Evolutionary conservation across 2,888 invertebrate species (phyloP).

Genomic region (Panzeria rudis): DNA sequence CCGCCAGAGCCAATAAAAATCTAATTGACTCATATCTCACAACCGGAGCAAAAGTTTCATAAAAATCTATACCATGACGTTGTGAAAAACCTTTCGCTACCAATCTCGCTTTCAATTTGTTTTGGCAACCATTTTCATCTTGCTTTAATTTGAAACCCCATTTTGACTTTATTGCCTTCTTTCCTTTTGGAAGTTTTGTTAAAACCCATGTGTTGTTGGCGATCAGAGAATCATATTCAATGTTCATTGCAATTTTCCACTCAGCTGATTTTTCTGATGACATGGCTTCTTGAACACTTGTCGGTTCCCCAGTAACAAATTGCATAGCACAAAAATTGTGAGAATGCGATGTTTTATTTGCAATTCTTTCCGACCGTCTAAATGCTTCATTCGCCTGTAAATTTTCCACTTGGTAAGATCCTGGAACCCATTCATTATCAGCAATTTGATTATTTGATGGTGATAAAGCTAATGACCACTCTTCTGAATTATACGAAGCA

Average conservation of each 20-base stretch:
- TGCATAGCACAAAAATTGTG: slow-evolving; percentile 47
- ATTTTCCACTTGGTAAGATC: no score
- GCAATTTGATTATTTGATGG: no score
- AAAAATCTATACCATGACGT: slow-evolving; percentile 17
- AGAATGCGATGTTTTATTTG: no score
- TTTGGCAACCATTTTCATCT: slow-evolving; percentile 21
- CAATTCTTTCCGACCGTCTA: no score
- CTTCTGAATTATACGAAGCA: no score
- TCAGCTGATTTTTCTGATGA: slow-evolving; percentile 20
- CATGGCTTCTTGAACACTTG: slow-evolving; percentile 23
- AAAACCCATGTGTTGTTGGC: slow-evolving; percentile 18
- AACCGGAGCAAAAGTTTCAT: slow-evolving; percentile 68
- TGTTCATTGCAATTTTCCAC: slow-evolving; percentile 35
- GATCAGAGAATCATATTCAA: slow-evolving; percentile 12
- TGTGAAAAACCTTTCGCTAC: background rate
- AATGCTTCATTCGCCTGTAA: no score
- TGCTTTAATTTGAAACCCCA: slow-evolving; percentile 40
- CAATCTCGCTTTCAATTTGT: slow-evolving; percentile 4
- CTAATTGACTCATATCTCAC: slow-evolving; percentile 54
- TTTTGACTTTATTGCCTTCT: slow-evolving; percentile 4
- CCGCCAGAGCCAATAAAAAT: slow-evolving; percentile 29
- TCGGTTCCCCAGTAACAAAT: slow-evolving; percentile 36
- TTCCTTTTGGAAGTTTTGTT: background rate
- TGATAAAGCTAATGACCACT: no score
- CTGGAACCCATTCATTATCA: no score